phyloP scores from a whole-genome alignment of 2,113 vertebrate genomes.

The Crypturellus undulatus region DNA sequence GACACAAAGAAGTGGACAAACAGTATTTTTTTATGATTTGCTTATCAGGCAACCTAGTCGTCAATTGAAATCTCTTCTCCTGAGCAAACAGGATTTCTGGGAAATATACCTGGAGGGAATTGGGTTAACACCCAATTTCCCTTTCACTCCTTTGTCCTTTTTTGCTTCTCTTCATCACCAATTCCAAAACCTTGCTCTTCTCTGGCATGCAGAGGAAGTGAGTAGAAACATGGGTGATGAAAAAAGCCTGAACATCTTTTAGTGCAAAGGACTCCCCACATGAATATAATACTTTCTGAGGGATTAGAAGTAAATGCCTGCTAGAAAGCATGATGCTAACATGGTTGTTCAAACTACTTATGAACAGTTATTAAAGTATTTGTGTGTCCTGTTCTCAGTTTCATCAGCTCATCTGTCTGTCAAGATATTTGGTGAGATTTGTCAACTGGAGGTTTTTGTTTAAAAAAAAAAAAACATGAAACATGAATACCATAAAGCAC shows the following conservation, averaged over 20 bases:
- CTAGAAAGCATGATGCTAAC: neutral
- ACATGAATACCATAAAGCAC: neutral
- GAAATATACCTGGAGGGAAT: neutral
- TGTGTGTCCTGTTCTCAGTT: neutral
- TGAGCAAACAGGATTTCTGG: neutral
- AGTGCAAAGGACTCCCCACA: neutral
- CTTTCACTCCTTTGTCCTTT: neutral
- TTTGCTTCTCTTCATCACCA: neutral
- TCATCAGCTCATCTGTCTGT: neutral
- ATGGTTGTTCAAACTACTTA: neutral
- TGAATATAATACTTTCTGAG: neutral
- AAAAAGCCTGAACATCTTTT: neutral
- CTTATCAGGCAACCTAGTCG: neutral
- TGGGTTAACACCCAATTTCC: neutral
- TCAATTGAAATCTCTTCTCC: neutral
- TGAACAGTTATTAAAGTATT: accelerated
- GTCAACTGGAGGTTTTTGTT: neutral
- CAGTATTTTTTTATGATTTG: neutral
- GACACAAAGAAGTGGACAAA: neutral
- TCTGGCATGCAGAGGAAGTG: neutral
- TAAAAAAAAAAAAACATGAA: neutral
- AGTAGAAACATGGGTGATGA: neutral
- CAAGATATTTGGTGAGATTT: neutral
- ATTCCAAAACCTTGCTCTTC: neutral
- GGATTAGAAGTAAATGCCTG: neutral